Evolutionary conservation across 2,888 invertebrate genomes (phyloP).

Genomic region (Drosophila helvetica): DNA sequence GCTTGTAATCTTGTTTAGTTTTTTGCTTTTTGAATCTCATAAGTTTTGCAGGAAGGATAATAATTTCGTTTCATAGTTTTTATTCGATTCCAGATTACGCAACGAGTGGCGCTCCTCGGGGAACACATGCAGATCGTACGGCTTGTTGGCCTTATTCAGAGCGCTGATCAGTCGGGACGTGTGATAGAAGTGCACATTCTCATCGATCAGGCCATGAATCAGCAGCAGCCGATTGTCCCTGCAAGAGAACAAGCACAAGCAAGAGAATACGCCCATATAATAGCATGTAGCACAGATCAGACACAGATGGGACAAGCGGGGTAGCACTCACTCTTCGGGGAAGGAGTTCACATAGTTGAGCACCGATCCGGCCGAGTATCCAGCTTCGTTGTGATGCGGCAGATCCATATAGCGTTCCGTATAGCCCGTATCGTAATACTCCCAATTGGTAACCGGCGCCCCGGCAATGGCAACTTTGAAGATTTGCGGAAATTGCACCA

Average conservation of each 20-base stretch:
- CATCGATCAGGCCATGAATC: conserved; percentile 98
- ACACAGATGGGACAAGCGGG: neutral
- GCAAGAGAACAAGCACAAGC: neutral
- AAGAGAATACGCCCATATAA: too few relatives aligned
- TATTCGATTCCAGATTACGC: conserved; percentile 95
- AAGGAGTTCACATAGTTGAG: conserved; percentile 93
- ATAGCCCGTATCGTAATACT: conserved; percentile 98
- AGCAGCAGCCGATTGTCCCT: conserved; percentile 95
- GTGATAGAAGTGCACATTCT: conserved; percentile 99
- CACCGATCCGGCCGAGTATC: conserved; percentile 93
- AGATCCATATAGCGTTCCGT: conserved; percentile 98
- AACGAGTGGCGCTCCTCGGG: conserved; percentile 98
- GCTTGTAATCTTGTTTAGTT: conserved; percentile 26
- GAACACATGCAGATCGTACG: conserved; percentile 97
- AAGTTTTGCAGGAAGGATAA: conserved; percentile 95
- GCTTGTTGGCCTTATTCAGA: conserved; percentile 96
- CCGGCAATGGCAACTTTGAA: conserved; percentile 98
- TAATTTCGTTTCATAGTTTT: conserved; percentile 97
- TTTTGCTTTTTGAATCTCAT: conserved; percentile 83
- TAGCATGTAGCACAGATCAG: neutral
- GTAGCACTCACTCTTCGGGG: conserved; percentile 95
- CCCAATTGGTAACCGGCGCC: conserved; percentile 99
- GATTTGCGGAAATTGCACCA: conserved; percentile 95
- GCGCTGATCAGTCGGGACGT: conserved; percentile 95
- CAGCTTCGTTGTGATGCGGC: conserved; percentile 90